Base-by-base conservation (phyloP, 2,888 invertebrate genomes). In the Ophion ellenae region DNA sequence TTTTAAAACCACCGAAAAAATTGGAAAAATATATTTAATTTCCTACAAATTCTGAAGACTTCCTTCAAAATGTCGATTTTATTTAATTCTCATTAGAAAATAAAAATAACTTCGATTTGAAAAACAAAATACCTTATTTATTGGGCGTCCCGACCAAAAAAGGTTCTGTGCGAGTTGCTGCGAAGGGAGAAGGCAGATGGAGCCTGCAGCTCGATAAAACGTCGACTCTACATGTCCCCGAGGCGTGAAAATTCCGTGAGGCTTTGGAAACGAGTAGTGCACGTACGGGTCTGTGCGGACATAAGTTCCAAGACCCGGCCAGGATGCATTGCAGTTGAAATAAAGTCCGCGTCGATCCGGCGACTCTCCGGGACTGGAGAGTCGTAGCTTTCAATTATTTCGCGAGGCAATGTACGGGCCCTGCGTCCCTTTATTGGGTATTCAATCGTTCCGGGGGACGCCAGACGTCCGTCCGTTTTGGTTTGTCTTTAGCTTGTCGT, bases 311-410 rank as follows among this genome's bases (percentile, higher is more conserved):
- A 53, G 64, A 61, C 36, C 64, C 6, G 57, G 53, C 24, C 47
- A 17, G 47, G 53, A 79, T 79, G 36, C 74, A 63, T 63, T 79
- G 59, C 69, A 79, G 40, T 70, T 20, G 77, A 36, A 78, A 67
- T 73, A 66, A 66, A 78, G 32, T 59, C 45, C 73, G 78, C 69
- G 24, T 69, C 63, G 59, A 67, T 66, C 20, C 45, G 6, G 78
- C 6, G n/a, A 20, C 32, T 77, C 20, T 63, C 69, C 74, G 45
- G 17, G 40, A 40, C 40, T 47, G 28, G 40, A 57, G 20, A 28
- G 14, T 81, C 90, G 90, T 91, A 91, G 89, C 87, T 92, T 90
- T 90, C 91, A 91, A 91, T 92, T 91, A 91, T 91, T 88, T 86
- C 88, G 85, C 89, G 85, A 84, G 80, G 74, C 82, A 76, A 57